Base-by-base conservation (phyloP, 92 coral and sea anemone genomes). In the Phenganax stokvisi region DNA sequence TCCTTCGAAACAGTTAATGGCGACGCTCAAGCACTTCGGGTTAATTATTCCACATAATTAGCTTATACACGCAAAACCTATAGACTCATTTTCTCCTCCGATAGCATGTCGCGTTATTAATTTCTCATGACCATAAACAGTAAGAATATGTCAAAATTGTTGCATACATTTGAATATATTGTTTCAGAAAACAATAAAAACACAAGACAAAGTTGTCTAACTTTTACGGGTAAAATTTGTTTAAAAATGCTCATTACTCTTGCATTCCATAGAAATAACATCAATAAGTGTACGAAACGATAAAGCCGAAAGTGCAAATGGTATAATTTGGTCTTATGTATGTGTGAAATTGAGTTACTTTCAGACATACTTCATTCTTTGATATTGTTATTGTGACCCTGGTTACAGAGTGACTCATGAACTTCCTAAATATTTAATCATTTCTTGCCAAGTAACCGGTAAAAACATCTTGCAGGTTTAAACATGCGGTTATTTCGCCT, bases 381-480 rank as follows among this genome's bases (percentile, higher is more conserved):
- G 3, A 57, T 76, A 44, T 31, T 62, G 29, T 59, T 62, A 12
- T 56, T 58, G 65, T 51, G 74, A 77, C 74, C 83, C 56, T 79
- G 74, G 74, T 65, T 29, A 69, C 73, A 79, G 65, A 17, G 61
- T 6, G 74, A 29, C 57, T 6, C 2, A 30, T 73, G 77, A 73
- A 56, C 83, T 79, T 54, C 20, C 16, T 76, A 54, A 79, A 79
- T 79, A 79, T 79, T 63, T 78, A 79, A 79, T 51, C 61, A 79
- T 79, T 54, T 65, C 57, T 61, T 44, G n/a, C 51, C 67, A 54
- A 47, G n/a, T 2, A 63, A 62, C 83, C 69, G 58, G 81, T 25
- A 16, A 56, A 28, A 56, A 75, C 51, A 56, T n/a, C 11, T 30
- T 59, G 58, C 81, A 60, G 81, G 71, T 60, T 56, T 3, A 27